Percentiles rank a stretch among this genome's conserved stretches.
Evolutionary conservation across 2,797 vertebrate species (phyloP).

Genomic region (Emys orbicularis): DNA sequence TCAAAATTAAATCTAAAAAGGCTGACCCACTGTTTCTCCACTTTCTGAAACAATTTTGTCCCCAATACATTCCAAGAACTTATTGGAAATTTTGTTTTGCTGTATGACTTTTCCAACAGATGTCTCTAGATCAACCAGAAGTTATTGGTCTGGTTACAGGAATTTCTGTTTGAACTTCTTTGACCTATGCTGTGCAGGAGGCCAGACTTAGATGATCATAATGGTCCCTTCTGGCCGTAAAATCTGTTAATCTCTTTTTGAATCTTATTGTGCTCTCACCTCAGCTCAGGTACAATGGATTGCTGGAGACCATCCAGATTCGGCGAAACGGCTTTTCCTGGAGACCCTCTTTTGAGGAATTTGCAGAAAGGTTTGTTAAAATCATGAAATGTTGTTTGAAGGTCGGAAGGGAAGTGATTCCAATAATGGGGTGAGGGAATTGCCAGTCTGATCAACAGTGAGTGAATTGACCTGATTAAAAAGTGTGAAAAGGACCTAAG

Average conservation of each 20-base stretch:
- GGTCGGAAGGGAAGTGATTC: background rate
- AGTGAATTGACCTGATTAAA: background rate
- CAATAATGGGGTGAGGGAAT: background rate
- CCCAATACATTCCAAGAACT: background rate
- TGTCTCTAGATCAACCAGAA: background rate
- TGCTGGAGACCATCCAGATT: slow-evolving; percentile 85
- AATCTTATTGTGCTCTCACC: background rate
- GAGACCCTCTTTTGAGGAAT: slow-evolving; percentile 84
- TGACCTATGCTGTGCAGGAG: background rate
- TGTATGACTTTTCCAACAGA: background rate
- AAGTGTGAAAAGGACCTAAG: background rate
- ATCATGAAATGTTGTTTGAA: background rate
- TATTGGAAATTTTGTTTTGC: background rate
- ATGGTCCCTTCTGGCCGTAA: background rate
- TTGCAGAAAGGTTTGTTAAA: slow-evolving; percentile 79
- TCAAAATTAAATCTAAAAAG: background rate
- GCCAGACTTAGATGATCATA: background rate
- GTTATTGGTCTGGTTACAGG: background rate
- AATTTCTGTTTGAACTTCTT: background rate
- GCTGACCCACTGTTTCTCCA: background rate
- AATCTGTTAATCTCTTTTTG: slow-evolving; percentile 8
- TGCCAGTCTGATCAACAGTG: background rate
- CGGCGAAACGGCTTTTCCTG: slow-evolving; percentile 85
- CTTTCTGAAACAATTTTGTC: background rate
- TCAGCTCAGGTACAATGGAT: slow-evolving; percentile 83